Base-by-base conservation (phyloP, 2,797 vertebrate species). In the Synanceia verrucosa region DNA sequence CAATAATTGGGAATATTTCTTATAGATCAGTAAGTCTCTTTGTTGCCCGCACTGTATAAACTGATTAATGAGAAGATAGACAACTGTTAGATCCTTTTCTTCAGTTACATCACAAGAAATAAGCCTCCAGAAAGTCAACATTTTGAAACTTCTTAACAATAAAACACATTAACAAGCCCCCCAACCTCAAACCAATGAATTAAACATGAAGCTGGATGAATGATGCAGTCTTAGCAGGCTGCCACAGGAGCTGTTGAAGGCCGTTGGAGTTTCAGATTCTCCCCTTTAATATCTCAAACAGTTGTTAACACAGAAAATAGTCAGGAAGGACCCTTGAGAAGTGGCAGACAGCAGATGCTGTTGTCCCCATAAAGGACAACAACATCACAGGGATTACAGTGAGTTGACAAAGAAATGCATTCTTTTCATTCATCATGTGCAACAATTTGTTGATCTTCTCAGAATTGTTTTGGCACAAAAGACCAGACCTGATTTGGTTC, bases 161-260 rank as follows among this genome's bases (percentile, higher is more conserved):
- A 18, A 48, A 18, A 67, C 9, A 51, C 23, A 51, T 31, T 39
- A 19, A 34, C n/a, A 50, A 13, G 26, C 7, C 13, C 9, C 1
- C 51, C 57, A 16, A 21, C 19, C 21, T 52, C 19, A 62, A 23
- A 37, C 4, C 4, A 44, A 58, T 65, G 19, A 43, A 69, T 66
- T 18, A 76, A 58, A 63, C 31, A 60, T 52, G 11, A 33, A 18
- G 4, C 3, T 21, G 7, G 59, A 71, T 77, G 57, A 44, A 18
- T 56, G 23, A 33, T n/a, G 39, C 26, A 31, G 36, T 53, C 57
- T 36, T 29, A 37, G 31, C 34, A 34, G 59, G 61, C 50, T 41
- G 52, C 71, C 65, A 74, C 72, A 81, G 46, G 47, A 71, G 65
- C 59, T 62, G 70, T 58, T 66, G 72, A 74, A 73, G 52, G 65